A percentile compares a stretch with the other conserved stretches of the same genome.
These are phyloP conservation scores for Eurytoma californica DNA, from an alignment of 2,888 invertebrate species.

Conservation along the genomic window DNA sequence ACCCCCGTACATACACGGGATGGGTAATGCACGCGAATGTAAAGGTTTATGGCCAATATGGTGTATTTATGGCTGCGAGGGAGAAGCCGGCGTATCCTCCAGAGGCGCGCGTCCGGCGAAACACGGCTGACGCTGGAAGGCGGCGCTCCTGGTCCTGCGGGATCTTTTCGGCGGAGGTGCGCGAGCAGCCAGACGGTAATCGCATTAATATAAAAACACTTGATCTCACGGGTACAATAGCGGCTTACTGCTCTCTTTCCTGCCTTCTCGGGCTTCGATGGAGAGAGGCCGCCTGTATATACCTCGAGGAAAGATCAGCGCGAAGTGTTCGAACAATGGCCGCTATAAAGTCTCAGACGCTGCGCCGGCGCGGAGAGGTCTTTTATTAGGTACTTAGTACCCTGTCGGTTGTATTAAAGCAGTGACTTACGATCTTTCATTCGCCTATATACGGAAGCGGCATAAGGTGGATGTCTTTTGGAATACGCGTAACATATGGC, in stretches of 20 bases:
- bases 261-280: neutral
- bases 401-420: slow-evolving; percentile 29
- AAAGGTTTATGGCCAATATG: slow-evolving; percentile 73
- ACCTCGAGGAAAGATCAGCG: slow-evolving; percentile 10
- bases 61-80: slow-evolving; percentile 69
- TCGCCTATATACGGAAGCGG: neutral
- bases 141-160: slow-evolving; percentile 9
- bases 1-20: slow-evolving; percentile 47
- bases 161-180: slow-evolving; percentile 57
- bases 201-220: slow-evolving; percentile 71
- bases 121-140: neutral
- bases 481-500: too few species aligned
- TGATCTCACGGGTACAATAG: slow-evolving; percentile 68
- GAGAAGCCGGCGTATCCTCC: slow-evolving; percentile 19
- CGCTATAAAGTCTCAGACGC: slow-evolving; percentile 25
- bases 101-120: neutral
- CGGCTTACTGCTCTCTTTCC: slow-evolving; percentile 22
- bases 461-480: neutral
- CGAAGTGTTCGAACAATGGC: slow-evolving; percentile 38
- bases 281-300: too few species aligned
- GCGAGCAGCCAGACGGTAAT: slow-evolving; percentile 63
- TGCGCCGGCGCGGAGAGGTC: slow-evolving; percentile 8
- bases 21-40: slow-evolving; percentile 69
- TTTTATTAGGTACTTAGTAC: slow-evolving; percentile 46
- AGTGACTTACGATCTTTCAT: slow-evolving; percentile 18